Conservation (phyloP, 2,113 vertebrate genomes). For the Lophochroa leadbeateri region DNA sequence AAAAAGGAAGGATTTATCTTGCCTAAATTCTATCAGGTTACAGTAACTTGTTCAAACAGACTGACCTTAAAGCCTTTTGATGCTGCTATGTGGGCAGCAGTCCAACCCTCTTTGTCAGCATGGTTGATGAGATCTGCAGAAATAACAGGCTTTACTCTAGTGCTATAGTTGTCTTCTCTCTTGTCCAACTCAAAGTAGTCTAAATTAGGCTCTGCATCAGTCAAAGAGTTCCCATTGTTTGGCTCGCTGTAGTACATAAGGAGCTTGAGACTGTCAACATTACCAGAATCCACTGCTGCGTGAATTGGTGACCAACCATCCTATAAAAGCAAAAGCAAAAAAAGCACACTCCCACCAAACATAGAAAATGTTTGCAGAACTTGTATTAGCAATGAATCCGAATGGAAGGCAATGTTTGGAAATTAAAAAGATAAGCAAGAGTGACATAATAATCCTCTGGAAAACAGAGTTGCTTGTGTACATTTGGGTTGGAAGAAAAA, state of each 20-base stretch:
- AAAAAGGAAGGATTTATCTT: neutral
- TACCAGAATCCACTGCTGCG: constrained; percentile 84
- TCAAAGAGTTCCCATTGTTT: constrained; percentile 8
- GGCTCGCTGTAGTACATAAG: constrained; percentile 78
- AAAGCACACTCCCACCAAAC: neutral
- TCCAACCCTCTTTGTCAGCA: constrained; percentile 90
- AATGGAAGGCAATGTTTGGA: neutral
- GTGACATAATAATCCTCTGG: neutral
- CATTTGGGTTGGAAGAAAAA: neutral
- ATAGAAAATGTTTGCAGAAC: neutral
- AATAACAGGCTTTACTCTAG: constrained; percentile 64
- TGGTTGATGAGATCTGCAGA: constrained; percentile 85
- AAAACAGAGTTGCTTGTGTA: neutral
- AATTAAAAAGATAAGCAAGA: neutral
- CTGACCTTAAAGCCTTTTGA: constrained; percentile 93
- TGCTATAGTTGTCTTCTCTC: constrained; percentile 44
- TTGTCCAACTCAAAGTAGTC: constrained; percentile 36
- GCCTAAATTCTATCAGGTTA: neutral
- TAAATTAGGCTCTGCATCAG: constrained; percentile 20
- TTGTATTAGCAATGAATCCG: neutral
- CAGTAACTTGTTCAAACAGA: neutral
- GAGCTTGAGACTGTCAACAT: constrained; percentile 85
- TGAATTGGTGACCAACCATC: constrained; percentile 90
- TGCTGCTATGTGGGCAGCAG: constrained; percentile 91
- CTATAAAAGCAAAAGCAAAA: constrained; percentile 61